A percentile compares a stretch with the other conserved stretches of the same genome.
phyloP scores from a whole-genome alignment of 2,888 invertebrate species.

The Cybosia mesomella region DNA sequence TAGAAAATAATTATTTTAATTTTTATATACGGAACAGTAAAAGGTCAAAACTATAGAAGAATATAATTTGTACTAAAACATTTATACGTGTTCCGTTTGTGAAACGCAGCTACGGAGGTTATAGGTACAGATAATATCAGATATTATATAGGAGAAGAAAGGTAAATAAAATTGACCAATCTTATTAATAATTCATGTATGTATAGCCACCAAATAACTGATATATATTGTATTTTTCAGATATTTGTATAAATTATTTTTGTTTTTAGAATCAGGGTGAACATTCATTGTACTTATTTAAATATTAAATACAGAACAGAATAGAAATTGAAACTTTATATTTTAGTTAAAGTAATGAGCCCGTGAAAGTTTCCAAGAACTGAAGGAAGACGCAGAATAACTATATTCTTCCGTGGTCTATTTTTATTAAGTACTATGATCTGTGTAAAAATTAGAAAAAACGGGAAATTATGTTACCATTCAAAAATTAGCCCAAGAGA shows the following conservation, averaged over 20 bases:
- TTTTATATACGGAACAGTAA: neutral
- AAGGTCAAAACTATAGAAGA: neutral
- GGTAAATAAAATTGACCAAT: constrained; percentile 2
- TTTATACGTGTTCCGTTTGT: constrained; percentile 51
- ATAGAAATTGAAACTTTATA: neutral
- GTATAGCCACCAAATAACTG: neutral
- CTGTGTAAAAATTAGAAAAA: neutral
- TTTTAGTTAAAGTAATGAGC: neutral
- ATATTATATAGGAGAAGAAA: neutral
- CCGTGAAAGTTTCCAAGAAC: neutral
- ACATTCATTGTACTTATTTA: neutral
- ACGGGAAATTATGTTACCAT: constrained; percentile 9
- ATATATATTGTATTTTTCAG: neutral
- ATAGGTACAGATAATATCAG: constrained; percentile 43
- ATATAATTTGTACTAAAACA: constrained; percentile 30
- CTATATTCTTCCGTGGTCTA: neutral
- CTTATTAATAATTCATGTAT: neutral
- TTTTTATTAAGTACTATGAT: neutral
- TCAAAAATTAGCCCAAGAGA: neutral
- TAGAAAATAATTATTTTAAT: neutral
- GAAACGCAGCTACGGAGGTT: constrained; percentile 41
- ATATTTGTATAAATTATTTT: neutral
- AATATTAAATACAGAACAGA: neutral
- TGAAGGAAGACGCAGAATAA: neutral
- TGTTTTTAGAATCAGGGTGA: neutral